These are phyloP conservation scores for Crocodylus rhombifer DNA, from an alignment of 2,797 vertebrate genomes.

Conservation along the genomic window DNA sequence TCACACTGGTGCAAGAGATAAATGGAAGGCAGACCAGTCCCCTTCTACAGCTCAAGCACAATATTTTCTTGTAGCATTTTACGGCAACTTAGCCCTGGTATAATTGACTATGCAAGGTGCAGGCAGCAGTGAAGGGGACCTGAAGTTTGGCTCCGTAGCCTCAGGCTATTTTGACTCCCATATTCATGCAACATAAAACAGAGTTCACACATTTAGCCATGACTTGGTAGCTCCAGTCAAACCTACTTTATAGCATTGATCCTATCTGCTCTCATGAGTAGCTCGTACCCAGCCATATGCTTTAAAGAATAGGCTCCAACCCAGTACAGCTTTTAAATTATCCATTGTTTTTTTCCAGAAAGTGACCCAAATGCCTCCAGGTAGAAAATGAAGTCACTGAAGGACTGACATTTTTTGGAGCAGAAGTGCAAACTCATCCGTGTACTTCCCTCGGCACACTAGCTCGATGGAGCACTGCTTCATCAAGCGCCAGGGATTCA, in stretches of 20 bases:
- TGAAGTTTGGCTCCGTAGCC: neutral
- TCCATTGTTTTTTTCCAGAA: neutral
- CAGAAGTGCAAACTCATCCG: neutral
- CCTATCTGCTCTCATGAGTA: fast-evolving
- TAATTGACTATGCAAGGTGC: neutral
- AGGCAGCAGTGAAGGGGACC: neutral
- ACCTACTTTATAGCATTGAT: neutral
- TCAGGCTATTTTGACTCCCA: neutral
- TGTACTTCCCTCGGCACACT: neutral
- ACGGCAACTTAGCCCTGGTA: neutral
- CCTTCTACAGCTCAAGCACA: too few species aligned
- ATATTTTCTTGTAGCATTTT: neutral
- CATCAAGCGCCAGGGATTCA: neutral
- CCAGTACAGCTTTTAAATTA: neutral
- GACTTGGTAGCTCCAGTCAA: neutral
- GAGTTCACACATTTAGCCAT: neutral
- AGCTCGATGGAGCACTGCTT: neutral
- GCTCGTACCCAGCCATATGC: fast-evolving
- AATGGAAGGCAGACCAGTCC: too few species aligned
- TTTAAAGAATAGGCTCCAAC: fast-evolving
- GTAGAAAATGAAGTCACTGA: neutral
- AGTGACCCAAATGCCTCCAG: neutral
- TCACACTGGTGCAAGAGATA: too few species aligned
- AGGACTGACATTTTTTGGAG: neutral
- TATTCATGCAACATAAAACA: neutral